These are phyloP conservation scores for Ditylenchus weischeri DNA, from an alignment of 2,888 invertebrate genomes.

Conservation along the genomic window DNA sequence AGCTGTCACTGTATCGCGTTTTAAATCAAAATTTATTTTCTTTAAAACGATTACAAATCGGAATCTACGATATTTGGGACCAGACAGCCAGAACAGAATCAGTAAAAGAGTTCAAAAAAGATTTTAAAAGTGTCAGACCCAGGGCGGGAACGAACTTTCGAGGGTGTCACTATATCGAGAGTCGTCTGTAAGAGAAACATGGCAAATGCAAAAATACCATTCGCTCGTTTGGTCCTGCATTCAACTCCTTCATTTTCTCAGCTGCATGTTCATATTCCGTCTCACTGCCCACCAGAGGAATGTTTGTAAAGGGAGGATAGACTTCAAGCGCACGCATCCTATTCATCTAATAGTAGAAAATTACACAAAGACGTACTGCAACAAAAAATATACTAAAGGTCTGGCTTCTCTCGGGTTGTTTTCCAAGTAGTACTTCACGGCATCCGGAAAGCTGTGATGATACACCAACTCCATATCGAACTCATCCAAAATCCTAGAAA, in stretches of 20 bases:
- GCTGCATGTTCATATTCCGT: constrained; percentile 40
- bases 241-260: constrained; percentile 20
- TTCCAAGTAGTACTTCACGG: constrained; percentile 35
- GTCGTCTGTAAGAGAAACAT: no score
- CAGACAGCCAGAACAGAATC: no score
- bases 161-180: no score
- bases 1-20: no score
- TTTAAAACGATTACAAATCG: no score
- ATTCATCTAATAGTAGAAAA: constrained; percentile 31
- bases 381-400: no score
- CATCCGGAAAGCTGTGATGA: constrained; percentile 47
- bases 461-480: constrained; percentile 54
- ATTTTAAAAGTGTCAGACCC: no score
- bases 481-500: constrained; percentile 52
- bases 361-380: not conserved
- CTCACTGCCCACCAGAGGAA: constrained; percentile 13
- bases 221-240: not conserved
- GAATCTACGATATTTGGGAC: no score
- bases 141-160: no score
- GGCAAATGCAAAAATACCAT: not conserved
- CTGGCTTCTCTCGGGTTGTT: constrained; percentile 10
- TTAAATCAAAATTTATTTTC: no score
- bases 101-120: no score
- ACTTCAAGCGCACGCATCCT: constrained; percentile 53
- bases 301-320: constrained; percentile 36